Percentiles rank a stretch among this genome's conserved stretches.
Conservation (phyloP, 2,797 vertebrate genomes). For the Pantherophis alleghaniensis region DNA sequence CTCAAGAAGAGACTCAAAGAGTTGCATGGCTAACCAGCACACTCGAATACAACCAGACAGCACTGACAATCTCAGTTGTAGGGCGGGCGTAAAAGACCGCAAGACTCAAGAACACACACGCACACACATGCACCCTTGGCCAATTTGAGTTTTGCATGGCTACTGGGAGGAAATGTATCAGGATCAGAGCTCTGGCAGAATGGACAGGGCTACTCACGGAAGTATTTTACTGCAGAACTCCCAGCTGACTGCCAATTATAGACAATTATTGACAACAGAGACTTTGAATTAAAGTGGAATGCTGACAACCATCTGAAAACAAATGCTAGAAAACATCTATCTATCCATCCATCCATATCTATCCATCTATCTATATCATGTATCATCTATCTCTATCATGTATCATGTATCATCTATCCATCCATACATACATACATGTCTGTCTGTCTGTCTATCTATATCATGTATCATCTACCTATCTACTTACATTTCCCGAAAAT, state of each 20-base stretch:
- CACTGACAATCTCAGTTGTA: not conserved
- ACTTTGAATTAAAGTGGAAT: not conserved
- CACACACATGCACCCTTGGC: not conserved
- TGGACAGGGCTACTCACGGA: not conserved
- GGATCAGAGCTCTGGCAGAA: not conserved
- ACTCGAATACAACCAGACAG: not conserved
- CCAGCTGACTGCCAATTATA: not conserved
- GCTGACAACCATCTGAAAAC: not conserved
- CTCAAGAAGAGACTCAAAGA: not conserved
- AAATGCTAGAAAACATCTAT: not conserved
- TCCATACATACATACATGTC: too few species aligned
- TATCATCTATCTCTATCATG: too few species aligned
- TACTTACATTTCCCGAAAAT: too few species aligned
- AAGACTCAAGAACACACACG: not conserved
- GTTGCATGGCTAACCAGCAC: not conserved
- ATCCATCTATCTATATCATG: too few species aligned
- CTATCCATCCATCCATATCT: not conserved
- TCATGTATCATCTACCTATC: too few species aligned
- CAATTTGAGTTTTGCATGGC: not conserved
- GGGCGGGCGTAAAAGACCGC: not conserved
- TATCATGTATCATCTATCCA: too few species aligned
- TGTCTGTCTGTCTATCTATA: too few species aligned
- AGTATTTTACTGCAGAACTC: not conserved
- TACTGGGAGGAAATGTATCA: not conserved
- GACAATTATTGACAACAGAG: not conserved